Percentiles rank a stretch among this genome's conserved stretches.
phyloP scores from a whole-genome alignment of 1,140 invertebrate species.

The Ceratina japonica region DNA sequence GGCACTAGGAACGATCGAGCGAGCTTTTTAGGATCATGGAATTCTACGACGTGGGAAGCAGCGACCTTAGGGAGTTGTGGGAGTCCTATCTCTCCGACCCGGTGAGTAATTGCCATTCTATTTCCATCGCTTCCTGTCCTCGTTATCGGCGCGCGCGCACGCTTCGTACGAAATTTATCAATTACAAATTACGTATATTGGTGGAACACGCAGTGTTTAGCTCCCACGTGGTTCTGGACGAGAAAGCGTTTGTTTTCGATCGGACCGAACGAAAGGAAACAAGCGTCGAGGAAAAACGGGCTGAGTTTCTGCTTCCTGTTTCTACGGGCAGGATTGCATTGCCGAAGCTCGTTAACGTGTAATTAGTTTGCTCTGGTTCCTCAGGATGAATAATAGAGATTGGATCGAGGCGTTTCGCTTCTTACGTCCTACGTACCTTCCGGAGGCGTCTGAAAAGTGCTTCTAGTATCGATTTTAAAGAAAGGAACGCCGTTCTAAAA shows the following conservation, averaged over 20 bases:
- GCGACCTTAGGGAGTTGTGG: conserved; percentile 88
- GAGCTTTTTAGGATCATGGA: conserved; percentile 80
- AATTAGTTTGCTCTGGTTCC: conserved; percentile 17
- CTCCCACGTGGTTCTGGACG: background rate
- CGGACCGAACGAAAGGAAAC: conserved; percentile 37
- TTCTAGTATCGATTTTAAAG: background rate
- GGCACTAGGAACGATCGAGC: conserved; percentile 43
- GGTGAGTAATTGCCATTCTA: conserved; percentile 74
- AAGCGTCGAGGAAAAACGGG: background rate
- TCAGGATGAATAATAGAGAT: background rate
- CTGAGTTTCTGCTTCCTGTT: conserved; percentile 4
- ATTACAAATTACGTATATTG: too few species aligned
- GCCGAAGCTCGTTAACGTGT: conserved; percentile 5
- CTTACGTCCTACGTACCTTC: background rate
- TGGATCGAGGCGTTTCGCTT: background rate
- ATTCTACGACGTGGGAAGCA: conserved; percentile 84
- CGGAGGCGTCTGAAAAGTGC: too few species aligned
- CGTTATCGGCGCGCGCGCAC: background rate
- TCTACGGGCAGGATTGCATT: background rate
- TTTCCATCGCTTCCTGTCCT: background rate
- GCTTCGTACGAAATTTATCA: too few species aligned
- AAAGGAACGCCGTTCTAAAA: background rate
- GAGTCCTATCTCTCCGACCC: conserved; percentile 86
- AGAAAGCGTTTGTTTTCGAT: conserved; percentile 40
- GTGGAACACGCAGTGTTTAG: background rate